Evolutionary conservation across 2,113 vertebrate genomes (phyloP).

Genomic region (Spea multiplicata): DNA sequence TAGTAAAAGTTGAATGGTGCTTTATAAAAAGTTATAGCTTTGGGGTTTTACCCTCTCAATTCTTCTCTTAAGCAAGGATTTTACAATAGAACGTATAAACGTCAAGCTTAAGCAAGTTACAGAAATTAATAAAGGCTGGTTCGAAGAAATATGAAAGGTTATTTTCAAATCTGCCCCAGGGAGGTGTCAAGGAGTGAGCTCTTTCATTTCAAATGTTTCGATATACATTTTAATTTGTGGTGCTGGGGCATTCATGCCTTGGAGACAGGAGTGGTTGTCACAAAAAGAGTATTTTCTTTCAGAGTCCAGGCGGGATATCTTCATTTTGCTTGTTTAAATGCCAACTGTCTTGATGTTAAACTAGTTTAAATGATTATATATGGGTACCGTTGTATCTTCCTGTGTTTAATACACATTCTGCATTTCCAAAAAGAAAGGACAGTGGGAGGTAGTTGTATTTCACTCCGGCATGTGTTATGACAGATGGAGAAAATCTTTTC

Average conservation of each 20-base stretch:
- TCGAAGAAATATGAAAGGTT: not conserved
- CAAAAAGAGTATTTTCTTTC: not conserved
- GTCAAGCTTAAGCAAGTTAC: not conserved
- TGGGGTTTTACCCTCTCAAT: not conserved
- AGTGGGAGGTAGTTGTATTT: constrained; percentile 64
- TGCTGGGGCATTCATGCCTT: not conserved
- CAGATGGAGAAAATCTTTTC: constrained; percentile 76
- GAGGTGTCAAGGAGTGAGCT: constrained; percentile 2
- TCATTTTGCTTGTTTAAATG: constrained; percentile 26
- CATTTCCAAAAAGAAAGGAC: constrained; percentile 58
- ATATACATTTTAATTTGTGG: not conserved
- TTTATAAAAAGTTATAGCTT: not conserved
- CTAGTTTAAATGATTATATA: constrained; percentile 47
- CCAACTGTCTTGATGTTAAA: constrained; percentile 30
- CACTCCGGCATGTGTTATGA: constrained; percentile 68
- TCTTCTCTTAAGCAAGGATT: not conserved
- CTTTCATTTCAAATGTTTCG: constrained; percentile 20
- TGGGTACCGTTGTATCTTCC: constrained; percentile 45
- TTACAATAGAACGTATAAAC: not conserved
- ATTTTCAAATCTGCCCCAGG: not conserved
- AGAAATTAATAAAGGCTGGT: constrained; percentile 12
- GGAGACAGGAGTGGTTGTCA: not conserved
- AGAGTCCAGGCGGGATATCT: not conserved
- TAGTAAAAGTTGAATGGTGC: not conserved
- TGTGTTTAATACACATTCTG: constrained; percentile 57